A percentile compares a stretch with the other conserved stretches of the same genome.
Evolutionary conservation across 2,888 invertebrate species (phyloP).

Genomic region (Rambutsinella grinnellia): DNA sequence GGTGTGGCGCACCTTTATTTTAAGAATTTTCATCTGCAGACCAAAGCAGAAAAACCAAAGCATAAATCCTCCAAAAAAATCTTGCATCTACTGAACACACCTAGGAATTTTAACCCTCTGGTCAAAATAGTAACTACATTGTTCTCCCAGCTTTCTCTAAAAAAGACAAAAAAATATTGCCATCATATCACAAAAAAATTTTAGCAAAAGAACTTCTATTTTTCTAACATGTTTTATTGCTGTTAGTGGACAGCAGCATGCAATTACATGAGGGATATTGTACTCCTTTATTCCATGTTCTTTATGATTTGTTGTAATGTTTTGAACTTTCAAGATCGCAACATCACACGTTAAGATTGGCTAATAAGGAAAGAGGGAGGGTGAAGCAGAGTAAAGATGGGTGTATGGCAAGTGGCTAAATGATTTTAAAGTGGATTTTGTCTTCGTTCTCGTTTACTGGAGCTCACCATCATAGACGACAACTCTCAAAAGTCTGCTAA

Average conservation of each 20-base stretch:
- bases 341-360: constrained; percentile 26
- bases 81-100: constrained; percentile 11
- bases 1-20: constrained; percentile 25
- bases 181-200: background rate
- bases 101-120: constrained; percentile 10
- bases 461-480: no score
- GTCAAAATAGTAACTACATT: constrained; percentile 22
- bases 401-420: background rate
- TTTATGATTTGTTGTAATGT: constrained; percentile 16
- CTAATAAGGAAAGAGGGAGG: constrained; percentile 21
- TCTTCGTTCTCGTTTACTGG: no score
- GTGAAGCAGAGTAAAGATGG: background rate
- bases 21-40: constrained; percentile 4
- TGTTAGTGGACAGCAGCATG: background rate
- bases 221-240: no score
- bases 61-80: background rate
- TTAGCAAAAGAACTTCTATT: background rate
- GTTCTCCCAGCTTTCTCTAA: background rate
- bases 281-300: constrained; percentile 7
- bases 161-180: background rate
- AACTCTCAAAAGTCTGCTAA: no score
- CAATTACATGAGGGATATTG: constrained; percentile 5
- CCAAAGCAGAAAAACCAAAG: background rate
- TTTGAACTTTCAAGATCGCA: constrained; percentile 10
- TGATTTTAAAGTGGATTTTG: background rate